Conservation (phyloP, 1,140 invertebrate species). For the Neomicropteryx cornuta region DNA sequence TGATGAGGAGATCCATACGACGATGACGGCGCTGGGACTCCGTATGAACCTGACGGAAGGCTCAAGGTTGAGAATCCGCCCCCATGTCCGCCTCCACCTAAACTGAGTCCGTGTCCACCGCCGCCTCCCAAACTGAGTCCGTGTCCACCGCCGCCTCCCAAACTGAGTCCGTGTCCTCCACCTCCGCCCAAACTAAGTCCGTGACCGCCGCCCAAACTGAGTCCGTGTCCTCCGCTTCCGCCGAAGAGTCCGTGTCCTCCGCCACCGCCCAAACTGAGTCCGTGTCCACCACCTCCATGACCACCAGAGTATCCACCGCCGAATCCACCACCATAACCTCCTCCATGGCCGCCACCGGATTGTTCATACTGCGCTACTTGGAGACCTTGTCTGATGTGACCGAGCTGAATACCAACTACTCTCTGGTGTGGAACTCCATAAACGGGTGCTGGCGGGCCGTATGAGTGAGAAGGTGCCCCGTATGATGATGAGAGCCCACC, state of each 20-base stretch:
- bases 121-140: constrained; percentile 23
- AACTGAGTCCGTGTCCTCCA: constrained; percentile 13
- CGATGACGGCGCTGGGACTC: constrained; percentile 30
- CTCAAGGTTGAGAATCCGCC: constrained; percentile 32
- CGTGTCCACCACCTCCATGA: constrained; percentile 5
- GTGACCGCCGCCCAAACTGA: constrained; percentile 15
- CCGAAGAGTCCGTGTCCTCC: constrained; percentile 17
- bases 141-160: constrained; percentile 5
- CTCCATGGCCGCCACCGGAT: constrained; percentile 29
- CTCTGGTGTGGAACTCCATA: constrained; percentile 44
- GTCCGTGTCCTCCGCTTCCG: constrained; percentile 12
- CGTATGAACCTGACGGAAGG: constrained; percentile 34
- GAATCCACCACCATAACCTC: constrained; percentile 22
- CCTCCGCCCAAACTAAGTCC: constrained; percentile 15
- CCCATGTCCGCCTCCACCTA: constrained; percentile 12
- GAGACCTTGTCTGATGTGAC: constrained; percentile 50
- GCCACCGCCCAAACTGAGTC: constrained; percentile 1
- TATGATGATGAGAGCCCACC: constrained; percentile 30
- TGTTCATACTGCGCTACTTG: constrained; percentile 55
- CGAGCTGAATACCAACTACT: constrained; percentile 51
- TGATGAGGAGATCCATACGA: constrained; percentile 35
- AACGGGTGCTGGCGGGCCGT: constrained; percentile 42
- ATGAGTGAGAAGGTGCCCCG: constrained; percentile 40
- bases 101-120: constrained; percentile 1
- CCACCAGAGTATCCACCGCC: constrained; percentile 23